These are phyloP conservation scores for Crocuta crocuta DNA, from an alignment of 2,113 vertebrate genomes.

Conservation along the genomic window DNA sequence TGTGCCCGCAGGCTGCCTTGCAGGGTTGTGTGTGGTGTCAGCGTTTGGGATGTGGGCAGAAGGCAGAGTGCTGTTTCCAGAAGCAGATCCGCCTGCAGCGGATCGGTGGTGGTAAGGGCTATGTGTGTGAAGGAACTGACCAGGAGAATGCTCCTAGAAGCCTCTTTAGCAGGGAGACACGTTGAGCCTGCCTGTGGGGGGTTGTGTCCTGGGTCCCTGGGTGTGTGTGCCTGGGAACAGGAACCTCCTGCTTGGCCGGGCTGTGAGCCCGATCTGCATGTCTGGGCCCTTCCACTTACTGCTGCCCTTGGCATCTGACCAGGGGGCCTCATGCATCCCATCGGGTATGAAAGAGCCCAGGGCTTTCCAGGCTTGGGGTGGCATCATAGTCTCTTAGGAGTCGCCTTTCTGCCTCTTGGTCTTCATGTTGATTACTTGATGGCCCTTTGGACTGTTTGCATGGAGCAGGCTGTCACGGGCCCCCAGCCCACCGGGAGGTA, in stretches of 20 bases:
- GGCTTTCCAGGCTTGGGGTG: neutral
- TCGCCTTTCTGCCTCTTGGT: neutral
- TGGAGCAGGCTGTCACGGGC: neutral
- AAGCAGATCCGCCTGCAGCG: neutral
- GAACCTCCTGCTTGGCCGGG: neutral
- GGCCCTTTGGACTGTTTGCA: neutral
- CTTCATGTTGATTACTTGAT: neutral
- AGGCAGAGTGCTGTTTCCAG: neutral
- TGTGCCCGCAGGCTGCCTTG: neutral
- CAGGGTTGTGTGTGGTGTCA: neutral
- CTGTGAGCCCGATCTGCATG: neutral
- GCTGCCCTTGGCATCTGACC: neutral
- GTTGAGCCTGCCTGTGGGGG: neutral
- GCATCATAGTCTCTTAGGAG: neutral
- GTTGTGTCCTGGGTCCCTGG: neutral
- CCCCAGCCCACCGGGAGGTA: neutral
- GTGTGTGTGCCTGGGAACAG: neutral
- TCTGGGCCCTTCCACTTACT: neutral
- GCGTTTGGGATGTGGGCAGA: neutral
- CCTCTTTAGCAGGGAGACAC: neutral
- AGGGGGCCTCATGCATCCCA: neutral
- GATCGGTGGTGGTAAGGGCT: neutral
- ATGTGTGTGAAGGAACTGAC: neutral
- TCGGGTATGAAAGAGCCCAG: neutral
- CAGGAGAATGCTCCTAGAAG: neutral